Base-by-base conservation (phyloP, 2,797 vertebrate species). In the Epinephelus awoara region DNA sequence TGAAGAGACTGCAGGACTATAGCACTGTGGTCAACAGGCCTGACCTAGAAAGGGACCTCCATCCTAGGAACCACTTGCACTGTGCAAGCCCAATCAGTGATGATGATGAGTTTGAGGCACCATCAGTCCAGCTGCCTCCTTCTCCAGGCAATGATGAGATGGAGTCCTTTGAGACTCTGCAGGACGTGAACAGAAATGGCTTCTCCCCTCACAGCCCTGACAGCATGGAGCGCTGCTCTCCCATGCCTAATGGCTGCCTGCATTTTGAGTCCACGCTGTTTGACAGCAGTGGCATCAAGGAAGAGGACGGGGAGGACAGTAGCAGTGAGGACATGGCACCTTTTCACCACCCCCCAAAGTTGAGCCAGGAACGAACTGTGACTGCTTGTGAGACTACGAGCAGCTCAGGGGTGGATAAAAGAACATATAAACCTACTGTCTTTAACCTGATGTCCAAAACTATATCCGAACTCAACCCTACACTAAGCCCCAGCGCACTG, bases 1-100 rank as follows among this genome's bases (percentile, higher is more conserved):
- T 97, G 83, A 96, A 95, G 91, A 96, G 94, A 91, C 95, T 97
- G 75, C 97, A 97, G 92, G 96, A 97, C 94, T 91, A 97, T 77
- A 96, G 96, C 92, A 93, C 95, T 89, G 96, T 95, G 94, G 96
- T 96, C 90, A 96, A 91, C 93, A 94, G 95, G 81, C 78, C 90
- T 0, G 90, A 94, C 21, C 75, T 68, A 47, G 91, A 91, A 15
- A 76, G 87, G 77, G 93, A 95, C 65, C 82, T 85, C 50, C 91
- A 85, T 13, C 75, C 87, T 5, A 87, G 87, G 63, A 90, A 82
- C 75, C 91, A 84, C 83, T 87, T 95, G 57, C 93, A 69, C 79
- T 92, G 91, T 72, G 85, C 92, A 14, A 95, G 91, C 75, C 92
- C 94, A 13, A 84, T 93, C 76, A 93, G 90, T 6, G 82, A 90